Conservation (phyloP, 1,140 invertebrate species). For the Latrodectus geometricus region DNA sequence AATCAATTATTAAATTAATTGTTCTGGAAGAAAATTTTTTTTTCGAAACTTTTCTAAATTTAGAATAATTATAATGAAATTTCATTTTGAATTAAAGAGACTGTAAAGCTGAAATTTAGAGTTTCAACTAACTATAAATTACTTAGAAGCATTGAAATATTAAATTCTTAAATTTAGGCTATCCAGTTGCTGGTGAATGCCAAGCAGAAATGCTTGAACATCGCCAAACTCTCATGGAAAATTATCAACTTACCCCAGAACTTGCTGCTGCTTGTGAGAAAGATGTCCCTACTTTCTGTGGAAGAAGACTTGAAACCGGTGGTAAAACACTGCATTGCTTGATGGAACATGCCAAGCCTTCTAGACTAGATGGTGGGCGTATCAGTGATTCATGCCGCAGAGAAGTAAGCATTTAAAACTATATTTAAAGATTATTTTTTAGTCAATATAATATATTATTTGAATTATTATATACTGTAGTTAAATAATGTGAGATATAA, state of each 20-base stretch:
- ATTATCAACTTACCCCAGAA: constrained; percentile 92
- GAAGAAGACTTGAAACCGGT: constrained; percentile 73
- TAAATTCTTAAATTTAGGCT: constrained; percentile 67
- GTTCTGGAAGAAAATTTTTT: too few relatives aligned
- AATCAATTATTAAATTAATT: too few relatives aligned
- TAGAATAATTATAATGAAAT: too few relatives aligned
- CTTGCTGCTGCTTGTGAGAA: constrained; percentile 88
- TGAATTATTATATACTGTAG: not conserved
- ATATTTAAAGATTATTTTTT: not conserved
- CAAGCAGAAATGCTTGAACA: constrained; percentile 88
- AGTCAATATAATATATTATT: not conserved
- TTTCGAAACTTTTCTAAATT: too few relatives aligned
- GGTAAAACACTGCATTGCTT: constrained; percentile 95
- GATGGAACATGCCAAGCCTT: constrained; percentile 83
- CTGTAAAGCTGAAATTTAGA: too few relatives aligned
- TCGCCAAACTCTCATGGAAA: constrained; percentile 89
- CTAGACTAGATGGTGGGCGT: constrained; percentile 71
- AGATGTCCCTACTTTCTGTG: constrained; percentile 78
- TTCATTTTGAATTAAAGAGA: too few relatives aligned
- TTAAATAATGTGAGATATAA: too few relatives aligned
- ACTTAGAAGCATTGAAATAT: too few relatives aligned
- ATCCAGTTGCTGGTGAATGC: constrained; percentile 78
- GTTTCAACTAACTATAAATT: too few relatives aligned
- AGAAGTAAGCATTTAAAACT: constrained; percentile 24
- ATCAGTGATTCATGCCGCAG: constrained; percentile 47